Conservation (phyloP, 2,113 vertebrate species). For the Sula dactylatra region DNA sequence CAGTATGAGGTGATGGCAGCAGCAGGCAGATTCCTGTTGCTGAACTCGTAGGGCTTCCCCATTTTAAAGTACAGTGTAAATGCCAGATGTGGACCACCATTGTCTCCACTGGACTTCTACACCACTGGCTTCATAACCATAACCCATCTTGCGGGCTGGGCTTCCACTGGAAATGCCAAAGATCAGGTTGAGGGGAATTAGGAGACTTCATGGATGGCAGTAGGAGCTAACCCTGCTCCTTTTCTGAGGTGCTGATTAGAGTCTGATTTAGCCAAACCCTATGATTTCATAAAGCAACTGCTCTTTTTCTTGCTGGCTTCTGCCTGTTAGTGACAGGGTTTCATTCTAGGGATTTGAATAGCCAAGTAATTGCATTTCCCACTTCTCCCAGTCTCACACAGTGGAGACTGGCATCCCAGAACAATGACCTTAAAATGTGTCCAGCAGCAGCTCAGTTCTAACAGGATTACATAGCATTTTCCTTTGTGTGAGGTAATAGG, state of each 20-base stretch:
- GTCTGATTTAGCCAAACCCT: conserved; percentile 32
- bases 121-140: neutral
- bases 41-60: neutral
- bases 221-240: neutral
- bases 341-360: conserved; percentile 68
- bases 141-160: neutral
- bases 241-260: conserved; percentile 6
- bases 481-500: conserved; percentile 62
- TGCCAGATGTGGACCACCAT: neutral
- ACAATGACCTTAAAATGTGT: conserved; percentile 71
- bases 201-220: neutral
- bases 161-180: neutral
- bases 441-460: conserved; percentile 46
- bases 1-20: neutral
- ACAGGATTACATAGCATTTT: conserved; percentile 58
- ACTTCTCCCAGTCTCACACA: conserved; percentile 46
- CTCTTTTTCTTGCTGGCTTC: conserved; percentile 29
- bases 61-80: neutral
- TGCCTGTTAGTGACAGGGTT: conserved; percentile 42
- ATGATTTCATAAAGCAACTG: conserved; percentile 47
- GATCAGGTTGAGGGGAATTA: neutral
- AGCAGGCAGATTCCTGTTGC: neutral
- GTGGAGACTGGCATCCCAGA: conserved; percentile 52
- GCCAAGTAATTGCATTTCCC: conserved; percentile 67
- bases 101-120: neutral